Evolutionary conservation across 2,113 vertebrate genomes (phyloP), one percentile per base, ranked within the genome.

Genomic region (Neoarius graeffei): DNA sequence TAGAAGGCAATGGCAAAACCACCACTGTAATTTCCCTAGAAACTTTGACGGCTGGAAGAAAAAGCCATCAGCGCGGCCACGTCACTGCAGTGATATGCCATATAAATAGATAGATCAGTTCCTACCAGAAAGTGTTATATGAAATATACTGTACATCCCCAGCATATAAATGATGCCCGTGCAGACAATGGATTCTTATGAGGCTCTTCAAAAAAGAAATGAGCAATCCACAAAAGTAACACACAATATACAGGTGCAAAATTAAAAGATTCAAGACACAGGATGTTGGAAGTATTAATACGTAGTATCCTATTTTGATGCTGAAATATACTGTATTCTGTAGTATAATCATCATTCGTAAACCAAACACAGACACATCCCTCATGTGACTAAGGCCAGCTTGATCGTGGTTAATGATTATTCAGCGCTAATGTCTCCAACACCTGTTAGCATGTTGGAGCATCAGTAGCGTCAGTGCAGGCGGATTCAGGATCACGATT

Each of bases 341-440:
- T 48, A 42, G 14, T 14, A 62, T 42, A 48, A 25, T 48, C 57
- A 82, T 25, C 10, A 15, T 81, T 81, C 8, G 20, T 25, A 71
- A 84, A 67, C 50, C 25, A 69, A 27, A 84, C 50, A 71, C 23
- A 52, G 50, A 85, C 42, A 56, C 52, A 73, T 30, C 64, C 7
- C 8, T 74, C 15, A 60, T 81, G 74, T 85, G 57, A 52, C 73
- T 71, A 77, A 73, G 87, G 73, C 54, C 84, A 81, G 87, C 73
- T 57, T 81, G 83, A 81, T 62, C 20, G 52, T 89, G 84, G 79
- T 83, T 86, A 82, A 89, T 89, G 77, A 89, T 86, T 67, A 83
- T 85, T 89, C 88, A 83, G 84, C 59, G 66, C 83, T 85, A 85
- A 85, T 89, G 84, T 69, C 64, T 74, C 74, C 84, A 73, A 56